These are phyloP conservation scores for Trogon surrucura DNA, from an alignment of 2,113 vertebrate genomes.

Conservation along the genomic window DNA sequence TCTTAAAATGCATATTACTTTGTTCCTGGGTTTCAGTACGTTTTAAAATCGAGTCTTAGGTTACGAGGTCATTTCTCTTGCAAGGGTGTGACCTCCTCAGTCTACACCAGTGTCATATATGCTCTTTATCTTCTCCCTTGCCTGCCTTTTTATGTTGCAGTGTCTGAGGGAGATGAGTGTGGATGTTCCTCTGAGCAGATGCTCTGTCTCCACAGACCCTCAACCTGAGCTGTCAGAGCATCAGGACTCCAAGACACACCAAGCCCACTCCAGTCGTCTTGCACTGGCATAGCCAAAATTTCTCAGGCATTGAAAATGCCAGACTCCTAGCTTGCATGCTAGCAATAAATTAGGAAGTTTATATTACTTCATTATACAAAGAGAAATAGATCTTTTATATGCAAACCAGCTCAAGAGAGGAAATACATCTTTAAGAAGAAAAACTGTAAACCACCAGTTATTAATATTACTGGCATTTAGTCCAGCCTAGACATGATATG, in stretches of 20 bases:
- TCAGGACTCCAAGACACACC: background rate
- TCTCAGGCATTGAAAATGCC: background rate
- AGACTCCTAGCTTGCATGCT: background rate
- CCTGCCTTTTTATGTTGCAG: background rate
- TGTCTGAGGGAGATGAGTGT: background rate
- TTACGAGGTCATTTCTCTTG: background rate
- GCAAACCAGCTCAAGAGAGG: conserved; percentile 1
- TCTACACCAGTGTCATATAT: background rate
- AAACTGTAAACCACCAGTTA: conserved; percentile 21
- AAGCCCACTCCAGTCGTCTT: background rate
- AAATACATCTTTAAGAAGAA: conserved; percentile 27
- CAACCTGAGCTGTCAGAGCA: background rate
- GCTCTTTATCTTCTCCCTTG: background rate
- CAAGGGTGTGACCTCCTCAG: background rate
- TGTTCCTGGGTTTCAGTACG: background rate
- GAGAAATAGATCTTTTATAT: conserved; percentile 15
- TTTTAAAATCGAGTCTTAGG: background rate
- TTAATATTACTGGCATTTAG: conserved; percentile 48
- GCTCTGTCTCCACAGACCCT: background rate
- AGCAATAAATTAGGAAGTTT: conserved; percentile 26
- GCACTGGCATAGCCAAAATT: background rate
- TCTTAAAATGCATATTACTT: conserved; percentile 8
- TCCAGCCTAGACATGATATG: conserved; percentile 12
- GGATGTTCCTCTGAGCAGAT: background rate
- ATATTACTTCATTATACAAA: conserved; percentile 7